Evolutionary conservation across 2,797 vertebrate species (phyloP).

Genomic region (Limnodromus scolopaceus): DNA sequence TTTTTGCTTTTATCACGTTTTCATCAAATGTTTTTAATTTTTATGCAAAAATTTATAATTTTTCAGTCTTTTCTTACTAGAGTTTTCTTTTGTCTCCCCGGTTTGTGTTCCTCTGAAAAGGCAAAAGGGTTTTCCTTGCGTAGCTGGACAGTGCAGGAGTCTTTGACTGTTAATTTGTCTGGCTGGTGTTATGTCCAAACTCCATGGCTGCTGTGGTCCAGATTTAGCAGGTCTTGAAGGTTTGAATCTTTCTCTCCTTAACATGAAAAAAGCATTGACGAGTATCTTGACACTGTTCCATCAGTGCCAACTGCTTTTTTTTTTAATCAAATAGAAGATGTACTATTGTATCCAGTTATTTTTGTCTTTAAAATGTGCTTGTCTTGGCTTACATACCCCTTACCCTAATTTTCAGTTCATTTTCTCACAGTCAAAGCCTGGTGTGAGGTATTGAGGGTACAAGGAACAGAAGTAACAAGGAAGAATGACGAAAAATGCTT

Average conservation of each 20-base stretch:
- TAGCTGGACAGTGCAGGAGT: not conserved
- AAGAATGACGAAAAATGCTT: not conserved
- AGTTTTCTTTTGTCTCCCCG: not conserved
- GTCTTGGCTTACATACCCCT: not conserved
- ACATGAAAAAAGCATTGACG: not conserved
- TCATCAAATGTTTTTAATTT: not conserved
- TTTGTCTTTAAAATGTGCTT: not conserved
- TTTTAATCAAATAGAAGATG: not conserved
- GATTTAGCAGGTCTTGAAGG: not conserved
- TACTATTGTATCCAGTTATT: not conserved
- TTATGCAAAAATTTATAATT: not conserved
- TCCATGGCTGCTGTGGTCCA: accelerated
- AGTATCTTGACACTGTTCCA: not conserved
- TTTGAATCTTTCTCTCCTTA: not conserved
- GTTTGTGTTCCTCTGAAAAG: not conserved
- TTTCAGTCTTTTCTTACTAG: not conserved
- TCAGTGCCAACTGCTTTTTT: not conserved
- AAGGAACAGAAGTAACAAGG: not conserved
- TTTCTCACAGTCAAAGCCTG: not conserved
- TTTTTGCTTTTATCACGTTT: not conserved
- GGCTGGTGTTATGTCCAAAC: not conserved
- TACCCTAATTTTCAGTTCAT: not conserved
- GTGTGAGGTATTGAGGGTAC: not conserved
- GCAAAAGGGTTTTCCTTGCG: not conserved
- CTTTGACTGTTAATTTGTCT: not conserved